Evolutionary conservation across 2,797 vertebrate species (phyloP).

Genomic region (Pyrocephalus nanus): DNA sequence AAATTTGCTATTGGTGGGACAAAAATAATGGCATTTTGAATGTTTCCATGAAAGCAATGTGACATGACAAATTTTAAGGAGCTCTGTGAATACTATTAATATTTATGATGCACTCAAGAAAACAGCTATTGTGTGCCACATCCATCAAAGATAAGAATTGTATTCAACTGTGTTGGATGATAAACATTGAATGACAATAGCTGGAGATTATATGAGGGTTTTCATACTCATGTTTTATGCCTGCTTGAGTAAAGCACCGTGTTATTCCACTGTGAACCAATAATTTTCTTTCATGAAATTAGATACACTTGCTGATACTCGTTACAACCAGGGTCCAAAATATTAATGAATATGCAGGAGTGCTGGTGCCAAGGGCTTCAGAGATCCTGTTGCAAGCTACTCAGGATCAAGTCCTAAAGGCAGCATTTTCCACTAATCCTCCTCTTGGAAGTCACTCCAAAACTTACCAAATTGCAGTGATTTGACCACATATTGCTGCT

Average conservation of each 20-base stretch:
- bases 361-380: background rate
- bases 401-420: background rate
- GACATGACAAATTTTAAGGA: conserved; percentile 69
- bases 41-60: conserved; percentile 53
- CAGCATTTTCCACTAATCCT: background rate
- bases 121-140: conserved; percentile 35
- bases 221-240: conserved; percentile 27
- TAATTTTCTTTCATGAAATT: conserved; percentile 49
- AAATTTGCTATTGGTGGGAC: background rate
- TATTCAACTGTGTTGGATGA: conserved; percentile 49
- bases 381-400: background rate
- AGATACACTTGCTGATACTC: conserved; percentile 26
- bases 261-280: conserved; percentile 31
- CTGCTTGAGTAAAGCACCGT: conserved; percentile 8
- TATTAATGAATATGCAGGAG: background rate
- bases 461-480: background rate
- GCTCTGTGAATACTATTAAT: conserved; percentile 71
- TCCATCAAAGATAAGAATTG: conserved; percentile 69
- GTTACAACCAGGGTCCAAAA: background rate
- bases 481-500: background rate
- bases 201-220: conserved; percentile 50
- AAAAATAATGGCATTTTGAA: conserved; percentile 16
- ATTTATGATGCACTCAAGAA: conserved; percentile 71
- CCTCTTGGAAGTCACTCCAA: background rate
- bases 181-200: conserved; percentile 71